Base-by-base conservation (phyloP, 1,140 invertebrate species). In the Oryzaephilus surinamensis region DNA sequence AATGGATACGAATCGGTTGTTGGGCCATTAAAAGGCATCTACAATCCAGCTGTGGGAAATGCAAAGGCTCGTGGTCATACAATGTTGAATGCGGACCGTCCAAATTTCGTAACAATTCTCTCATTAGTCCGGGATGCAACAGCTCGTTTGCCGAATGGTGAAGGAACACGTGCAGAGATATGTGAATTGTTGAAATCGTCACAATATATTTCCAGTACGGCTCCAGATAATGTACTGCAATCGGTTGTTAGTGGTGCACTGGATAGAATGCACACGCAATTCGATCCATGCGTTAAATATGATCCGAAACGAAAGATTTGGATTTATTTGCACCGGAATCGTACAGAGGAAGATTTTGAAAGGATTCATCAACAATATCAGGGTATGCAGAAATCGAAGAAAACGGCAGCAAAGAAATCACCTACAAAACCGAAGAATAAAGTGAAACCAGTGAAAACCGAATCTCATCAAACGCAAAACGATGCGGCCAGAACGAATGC, bases 101-200 rank as follows among this genome's bases (percentile, higher is more conserved):
- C 92, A 15, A 84, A 91, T 38, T 93, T 83, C 63, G 90, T 94
- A 7, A 91, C 89, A 4, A 91, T 95, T 54, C 62, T 93, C 5
- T 85, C 89, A 8, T 65, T 96, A 21, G 89, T 97, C 6, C 67
- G 91, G 24, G 92, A 97, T 70, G 88, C 92, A 3, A 86, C 90
- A 0, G 90, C 93, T 0, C 66, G 93, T 27, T 66, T 97, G 38
- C 92, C 93, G 1, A 95, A 90, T 62, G 91, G 92, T 0, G 88
- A 96, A 67, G 92, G 93, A 14, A 93, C 91, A 0, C 65, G 90
- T 16, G 77, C 82, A 3, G 90, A 96, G 52, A 92, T 96, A 46
- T 85, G 83, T 63, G 80, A 84, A 50, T 62, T 89, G 26, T 55
- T 88, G 4, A 81, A 83, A 57, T 84, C 86, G 55, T 92, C 87